A percentile compares a stretch with the other conserved stretches of the same genome.
Conservation (phyloP, 2,113 vertebrate genomes). For the Phrynosoma platyrhinos region DNA sequence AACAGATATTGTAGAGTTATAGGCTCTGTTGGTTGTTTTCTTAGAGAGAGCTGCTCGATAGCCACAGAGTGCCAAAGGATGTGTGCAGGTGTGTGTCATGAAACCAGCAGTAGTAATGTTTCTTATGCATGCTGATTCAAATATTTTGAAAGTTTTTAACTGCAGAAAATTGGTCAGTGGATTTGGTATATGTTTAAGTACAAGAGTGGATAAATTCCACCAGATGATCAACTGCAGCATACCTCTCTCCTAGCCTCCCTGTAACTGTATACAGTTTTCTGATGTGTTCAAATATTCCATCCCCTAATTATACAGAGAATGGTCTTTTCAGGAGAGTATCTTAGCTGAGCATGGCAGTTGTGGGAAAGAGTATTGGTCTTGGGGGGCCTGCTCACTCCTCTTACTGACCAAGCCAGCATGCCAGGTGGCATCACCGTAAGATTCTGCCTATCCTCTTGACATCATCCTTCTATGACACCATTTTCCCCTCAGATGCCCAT, state of each 20-base stretch:
- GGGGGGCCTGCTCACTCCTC: too few species aligned
- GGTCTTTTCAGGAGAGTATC: neutral
- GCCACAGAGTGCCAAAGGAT: neutral
- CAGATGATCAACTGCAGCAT: neutral
- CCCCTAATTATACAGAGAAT: neutral
- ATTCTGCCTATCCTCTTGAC: too few species aligned
- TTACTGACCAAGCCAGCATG: too few species aligned
- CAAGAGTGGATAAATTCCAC: neutral
- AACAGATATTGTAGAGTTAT: neutral
- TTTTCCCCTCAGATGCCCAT: too few species aligned
- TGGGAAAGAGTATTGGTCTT: too few species aligned
- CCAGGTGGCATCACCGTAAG: too few species aligned
- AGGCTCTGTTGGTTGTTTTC: neutral
- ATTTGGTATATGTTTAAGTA: neutral
- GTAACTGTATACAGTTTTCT: neutral
- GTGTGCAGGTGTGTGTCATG: neutral
- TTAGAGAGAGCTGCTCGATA: neutral
- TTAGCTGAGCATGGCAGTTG: neutral
- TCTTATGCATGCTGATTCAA: neutral
- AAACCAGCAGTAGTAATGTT: neutral
- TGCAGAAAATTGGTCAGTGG: neutral
- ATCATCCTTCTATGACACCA: too few species aligned
- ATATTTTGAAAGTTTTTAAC: neutral
- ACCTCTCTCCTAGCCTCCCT: neutral
- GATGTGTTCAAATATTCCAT: too few species aligned